A percentile compares a stretch with the other conserved stretches of the same genome.
phyloP scores from a whole-genome alignment of 2,888 invertebrate genomes.

The Prosapia bicincta region DNA sequence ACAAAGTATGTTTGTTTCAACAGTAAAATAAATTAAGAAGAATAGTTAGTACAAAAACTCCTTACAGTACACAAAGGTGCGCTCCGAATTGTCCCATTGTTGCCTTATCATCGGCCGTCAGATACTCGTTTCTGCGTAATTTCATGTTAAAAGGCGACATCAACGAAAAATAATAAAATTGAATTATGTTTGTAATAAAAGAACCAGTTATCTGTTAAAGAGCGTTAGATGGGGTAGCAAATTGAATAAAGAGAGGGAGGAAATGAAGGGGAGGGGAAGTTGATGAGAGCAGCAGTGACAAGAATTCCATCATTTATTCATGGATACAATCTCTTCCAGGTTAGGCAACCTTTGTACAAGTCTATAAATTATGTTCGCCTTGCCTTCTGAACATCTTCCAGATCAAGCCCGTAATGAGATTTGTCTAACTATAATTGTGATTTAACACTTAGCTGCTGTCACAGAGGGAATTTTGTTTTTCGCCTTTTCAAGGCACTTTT shows the following conservation, averaged over 20 bases:
- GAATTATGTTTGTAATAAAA: not conserved
- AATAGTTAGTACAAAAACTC: too few relatives aligned
- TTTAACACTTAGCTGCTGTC: not conserved
- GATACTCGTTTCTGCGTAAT: not conserved
- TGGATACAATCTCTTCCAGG: not conserved
- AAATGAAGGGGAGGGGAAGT: not conserved
- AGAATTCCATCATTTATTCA: constrained; percentile 2
- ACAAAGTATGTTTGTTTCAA: too few relatives aligned
- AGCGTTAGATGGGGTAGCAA: constrained; percentile 2
- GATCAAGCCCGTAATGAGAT: not conserved
- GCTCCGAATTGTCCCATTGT: not conserved
- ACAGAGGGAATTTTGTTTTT: not conserved
- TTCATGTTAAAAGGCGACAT: not conserved
- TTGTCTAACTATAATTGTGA: not conserved
- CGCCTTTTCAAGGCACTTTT: too few relatives aligned
- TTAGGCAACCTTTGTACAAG: not conserved
- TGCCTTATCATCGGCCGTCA: not conserved
- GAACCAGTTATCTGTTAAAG: constrained; percentile 2
- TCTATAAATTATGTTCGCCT: not conserved
- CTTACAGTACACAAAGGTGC: too few relatives aligned
- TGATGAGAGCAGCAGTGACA: not conserved
- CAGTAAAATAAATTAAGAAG: too few relatives aligned
- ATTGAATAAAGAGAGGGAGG: not conserved
- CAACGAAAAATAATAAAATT: constrained; percentile 2
- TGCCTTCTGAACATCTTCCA: not conserved